These are phyloP conservation scores for Lindbergichthys nudifrons DNA, from an alignment of 2,797 vertebrate genomes.

Conservation along the genomic window DNA sequence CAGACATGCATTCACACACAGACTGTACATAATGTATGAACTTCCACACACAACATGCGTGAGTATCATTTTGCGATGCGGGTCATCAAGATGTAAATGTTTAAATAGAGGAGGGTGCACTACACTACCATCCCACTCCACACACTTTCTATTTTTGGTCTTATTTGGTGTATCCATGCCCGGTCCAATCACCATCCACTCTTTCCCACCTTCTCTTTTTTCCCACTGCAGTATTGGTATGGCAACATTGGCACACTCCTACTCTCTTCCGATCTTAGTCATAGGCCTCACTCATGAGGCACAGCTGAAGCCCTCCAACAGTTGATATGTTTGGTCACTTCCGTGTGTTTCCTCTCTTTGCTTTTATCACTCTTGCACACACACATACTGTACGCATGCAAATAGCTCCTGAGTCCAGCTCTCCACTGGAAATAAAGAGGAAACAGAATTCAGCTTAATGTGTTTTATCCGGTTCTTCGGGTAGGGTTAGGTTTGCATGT, in stretches of 20 bases:
- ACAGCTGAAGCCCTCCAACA: conserved; percentile 74
- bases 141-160: conserved; percentile 69
- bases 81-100: conserved; percentile 63
- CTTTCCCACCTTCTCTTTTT: conserved; percentile 54
- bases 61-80: conserved; percentile 23
- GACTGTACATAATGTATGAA: conserved; percentile 34
- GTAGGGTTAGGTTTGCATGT: conserved; percentile 51
- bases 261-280: conserved; percentile 85
- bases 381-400: conserved; percentile 49
- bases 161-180: conserved; percentile 50
- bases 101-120: conserved; percentile 45
- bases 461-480: conserved; percentile 21
- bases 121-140: conserved; percentile 38
- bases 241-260: conserved; percentile 83
- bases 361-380: conserved; percentile 64
- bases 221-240: conserved; percentile 73
- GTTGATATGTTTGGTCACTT: conserved; percentile 76
- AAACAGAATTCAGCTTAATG: conserved; percentile 26
- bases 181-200: conserved; percentile 55
- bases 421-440: conserved; percentile 28
- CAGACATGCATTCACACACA: conserved; percentile 27
- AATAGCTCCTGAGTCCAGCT: conserved; percentile 40
- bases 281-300: conserved; percentile 79
- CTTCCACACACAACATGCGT: conserved; percentile 34
- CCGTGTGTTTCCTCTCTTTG: conserved; percentile 63